Percentiles rank a stretch among this genome's conserved stretches.
These are phyloP conservation scores for Xanthia icteritia DNA, from an alignment of 2,888 invertebrate genomes.

Conservation along the genomic window DNA sequence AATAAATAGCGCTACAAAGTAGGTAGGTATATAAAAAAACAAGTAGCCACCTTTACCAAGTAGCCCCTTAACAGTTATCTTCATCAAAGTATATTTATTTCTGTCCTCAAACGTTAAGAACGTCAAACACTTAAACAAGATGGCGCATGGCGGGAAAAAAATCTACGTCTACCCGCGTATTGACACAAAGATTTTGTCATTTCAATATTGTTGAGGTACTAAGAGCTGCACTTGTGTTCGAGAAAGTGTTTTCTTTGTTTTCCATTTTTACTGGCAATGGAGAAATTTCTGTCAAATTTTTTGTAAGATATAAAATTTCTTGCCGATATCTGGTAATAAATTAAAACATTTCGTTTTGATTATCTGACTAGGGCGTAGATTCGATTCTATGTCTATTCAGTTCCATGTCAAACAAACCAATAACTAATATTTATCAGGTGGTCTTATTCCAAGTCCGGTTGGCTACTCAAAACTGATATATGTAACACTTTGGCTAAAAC, in stretches of 20 bases:
- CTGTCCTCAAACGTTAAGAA: constrained; percentile 71
- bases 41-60: constrained; percentile 65
- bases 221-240: constrained; percentile 47
- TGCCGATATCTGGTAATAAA: background rate
- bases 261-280: constrained; percentile 19
- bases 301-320: background rate
- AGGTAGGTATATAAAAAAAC: constrained; percentile 52
- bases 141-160: constrained; percentile 67
- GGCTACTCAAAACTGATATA: background rate
- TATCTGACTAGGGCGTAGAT: too few species aligned
- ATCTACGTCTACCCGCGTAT: constrained; percentile 78
- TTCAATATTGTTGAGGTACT: constrained; percentile 58
- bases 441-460: background rate
- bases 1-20: constrained; percentile 2
- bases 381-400: background rate
- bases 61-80: constrained; percentile 72
- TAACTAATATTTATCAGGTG: too few species aligned
- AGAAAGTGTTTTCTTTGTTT: constrained; percentile 42
- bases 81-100: constrained; percentile 73
- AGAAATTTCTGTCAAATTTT: background rate
- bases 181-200: constrained; percentile 78
- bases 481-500: background rate
- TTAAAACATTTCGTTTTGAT: background rate
- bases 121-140: constrained; percentile 78
- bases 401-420: too few species aligned